phyloP scores from a whole-genome alignment of 2,113 vertebrate genomes.

The Physeter macrocephalus region DNA sequence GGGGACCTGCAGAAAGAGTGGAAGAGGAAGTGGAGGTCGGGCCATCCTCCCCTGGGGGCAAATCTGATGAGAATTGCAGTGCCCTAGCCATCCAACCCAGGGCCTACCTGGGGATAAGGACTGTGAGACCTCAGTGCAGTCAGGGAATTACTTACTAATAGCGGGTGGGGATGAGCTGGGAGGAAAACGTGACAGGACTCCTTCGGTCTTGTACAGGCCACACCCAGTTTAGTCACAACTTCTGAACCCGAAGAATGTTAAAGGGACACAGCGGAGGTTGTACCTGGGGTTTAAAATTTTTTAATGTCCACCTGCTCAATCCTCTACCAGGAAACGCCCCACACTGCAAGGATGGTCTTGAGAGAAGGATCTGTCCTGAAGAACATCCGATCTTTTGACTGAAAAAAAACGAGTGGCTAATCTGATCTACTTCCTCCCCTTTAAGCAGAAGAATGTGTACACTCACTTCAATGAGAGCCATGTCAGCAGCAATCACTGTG shows the following conservation, averaged over 20 bases:
- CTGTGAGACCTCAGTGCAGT: neutral
- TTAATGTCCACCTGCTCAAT: neutral
- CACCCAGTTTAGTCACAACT: conserved; percentile 59
- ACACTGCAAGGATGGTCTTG: neutral
- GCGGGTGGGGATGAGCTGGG: conserved; percentile 38
- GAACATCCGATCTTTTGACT: neutral
- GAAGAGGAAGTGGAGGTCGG: neutral
- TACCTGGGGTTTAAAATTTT: neutral
- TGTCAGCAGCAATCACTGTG: neutral
- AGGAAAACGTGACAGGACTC: conserved; percentile 48
- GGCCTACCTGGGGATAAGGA: neutral
- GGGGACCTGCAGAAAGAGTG: neutral
- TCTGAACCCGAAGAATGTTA: conserved; percentile 35
- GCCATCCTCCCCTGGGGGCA: neutral
- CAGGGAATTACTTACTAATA: conserved; percentile 54
- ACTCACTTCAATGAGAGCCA: neutral
- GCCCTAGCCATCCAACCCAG: neutral
- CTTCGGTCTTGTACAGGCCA: conserved; percentile 64
- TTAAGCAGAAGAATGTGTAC: neutral
- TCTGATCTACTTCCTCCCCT: neutral
- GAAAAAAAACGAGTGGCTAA: neutral
- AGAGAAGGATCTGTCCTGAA: neutral
- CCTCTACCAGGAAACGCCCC: neutral
- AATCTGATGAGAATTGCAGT: neutral
- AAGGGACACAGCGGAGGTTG: neutral